phyloP scores from a whole-genome alignment of 2,113 vertebrate genomes.

The Eira barbara region DNA sequence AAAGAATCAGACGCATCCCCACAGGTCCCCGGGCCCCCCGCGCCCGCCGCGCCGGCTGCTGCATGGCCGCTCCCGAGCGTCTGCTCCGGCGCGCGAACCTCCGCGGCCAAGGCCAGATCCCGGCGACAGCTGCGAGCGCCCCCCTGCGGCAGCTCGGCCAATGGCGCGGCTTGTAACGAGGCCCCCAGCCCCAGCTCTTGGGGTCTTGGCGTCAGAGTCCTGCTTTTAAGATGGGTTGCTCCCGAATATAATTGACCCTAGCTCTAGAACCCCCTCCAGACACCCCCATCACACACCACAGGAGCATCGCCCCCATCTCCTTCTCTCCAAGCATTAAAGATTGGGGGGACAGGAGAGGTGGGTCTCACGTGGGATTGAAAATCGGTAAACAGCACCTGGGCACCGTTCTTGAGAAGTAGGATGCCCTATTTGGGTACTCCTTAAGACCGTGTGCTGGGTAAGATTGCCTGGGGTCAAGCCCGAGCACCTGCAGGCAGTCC shows the following conservation, averaged over 20 bases:
- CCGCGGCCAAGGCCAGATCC: background rate
- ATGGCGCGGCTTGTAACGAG: rapidly evolving
- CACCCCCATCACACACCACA: background rate
- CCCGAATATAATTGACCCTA: background rate
- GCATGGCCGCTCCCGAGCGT: too few species aligned
- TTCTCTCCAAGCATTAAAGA: background rate
- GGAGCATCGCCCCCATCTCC: background rate
- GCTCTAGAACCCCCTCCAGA: background rate
- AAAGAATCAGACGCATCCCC: background rate
- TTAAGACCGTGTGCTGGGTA: background rate
- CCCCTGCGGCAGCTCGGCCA: background rate
- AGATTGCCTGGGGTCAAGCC: background rate
- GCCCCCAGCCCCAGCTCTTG: background rate
- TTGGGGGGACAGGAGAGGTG: rapidly evolving
- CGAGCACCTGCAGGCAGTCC: background rate
- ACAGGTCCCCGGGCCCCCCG: background rate
- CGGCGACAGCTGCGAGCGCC: background rate
- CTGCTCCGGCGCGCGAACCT: background rate
- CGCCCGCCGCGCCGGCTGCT: background rate
- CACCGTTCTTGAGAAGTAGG: background rate
- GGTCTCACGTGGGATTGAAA: background rate
- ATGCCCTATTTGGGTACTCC: background rate
- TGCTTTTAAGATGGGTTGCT: background rate
- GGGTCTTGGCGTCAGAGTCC: background rate
- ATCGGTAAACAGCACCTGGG: background rate